A percentile compares a stretch with the other conserved stretches of the same genome.
phyloP scores from a whole-genome alignment of 2,797 vertebrate genomes.

The Harpagifer antarcticus region DNA sequence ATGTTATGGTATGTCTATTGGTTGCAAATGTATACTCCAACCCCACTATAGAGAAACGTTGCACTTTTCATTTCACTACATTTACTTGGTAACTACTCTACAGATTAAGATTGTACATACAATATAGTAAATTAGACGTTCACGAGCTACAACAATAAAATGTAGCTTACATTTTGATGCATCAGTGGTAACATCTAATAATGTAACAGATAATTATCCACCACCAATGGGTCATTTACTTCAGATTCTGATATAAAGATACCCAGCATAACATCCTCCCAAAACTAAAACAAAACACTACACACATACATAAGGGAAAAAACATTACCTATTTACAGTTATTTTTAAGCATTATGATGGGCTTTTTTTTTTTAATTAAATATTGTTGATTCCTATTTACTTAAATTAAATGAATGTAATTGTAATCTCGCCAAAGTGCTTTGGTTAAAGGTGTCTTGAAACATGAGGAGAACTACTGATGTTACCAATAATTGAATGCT shows the following conservation, averaged over 20 bases:
- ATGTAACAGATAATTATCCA: background rate
- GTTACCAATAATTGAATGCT: too few species aligned
- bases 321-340: background rate
- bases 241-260: too few species aligned
- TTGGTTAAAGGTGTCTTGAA: too few species aligned
- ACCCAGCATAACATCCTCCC: too few species aligned
- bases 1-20: background rate
- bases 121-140: background rate
- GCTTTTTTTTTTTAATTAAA: background rate
- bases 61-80: background rate
- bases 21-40: too few species aligned
- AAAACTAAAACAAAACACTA: too few species aligned
- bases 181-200: background rate
- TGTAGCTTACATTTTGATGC: slow-evolving; percentile 3
- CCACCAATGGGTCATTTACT: background rate
- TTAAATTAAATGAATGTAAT: background rate
- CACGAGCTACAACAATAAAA: background rate
- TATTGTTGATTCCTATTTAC: background rate
- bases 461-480: too few species aligned
- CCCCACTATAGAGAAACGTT: too few species aligned
- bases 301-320: background rate
- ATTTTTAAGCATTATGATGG: background rate
- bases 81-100: background rate
- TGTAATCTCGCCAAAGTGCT: background rate
- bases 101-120: background rate